phyloP scores from a whole-genome alignment of 1,140 invertebrate species.

The Saccostrea cuccullata region DNA sequence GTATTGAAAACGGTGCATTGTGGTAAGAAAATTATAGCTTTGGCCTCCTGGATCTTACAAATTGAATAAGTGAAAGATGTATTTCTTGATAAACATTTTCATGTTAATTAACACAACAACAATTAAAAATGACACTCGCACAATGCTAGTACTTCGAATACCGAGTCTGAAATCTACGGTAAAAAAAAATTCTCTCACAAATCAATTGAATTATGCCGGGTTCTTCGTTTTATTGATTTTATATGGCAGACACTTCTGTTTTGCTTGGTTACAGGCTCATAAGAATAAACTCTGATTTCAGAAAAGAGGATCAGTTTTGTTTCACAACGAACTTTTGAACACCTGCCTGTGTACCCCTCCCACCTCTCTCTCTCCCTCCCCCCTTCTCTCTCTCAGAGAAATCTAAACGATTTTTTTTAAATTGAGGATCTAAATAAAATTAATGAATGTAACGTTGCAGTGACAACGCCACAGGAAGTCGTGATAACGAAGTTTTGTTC shows the following conservation, averaged over 20 bases:
- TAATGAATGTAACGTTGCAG: too few species aligned
- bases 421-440: too few species aligned
- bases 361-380: too few species aligned
- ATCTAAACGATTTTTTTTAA: too few species aligned
- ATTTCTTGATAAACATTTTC: background rate
- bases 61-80: background rate
- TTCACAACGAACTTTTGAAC: too few species aligned
- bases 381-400: too few species aligned
- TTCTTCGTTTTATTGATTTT: background rate
- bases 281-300: background rate
- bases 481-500: too few species aligned
- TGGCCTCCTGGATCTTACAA: background rate
- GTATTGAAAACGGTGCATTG: background rate
- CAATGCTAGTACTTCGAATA: background rate
- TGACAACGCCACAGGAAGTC: too few species aligned
- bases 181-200: background rate
- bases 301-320: background rate
- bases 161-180: background rate
- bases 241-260: background rate
- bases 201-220: background rate
- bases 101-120: background rate
- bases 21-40: constrained; percentile 4
- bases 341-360: too few species aligned
- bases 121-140: background rate
- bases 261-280: background rate